Percentiles rank a stretch among this genome's conserved stretches.
Conservation (phyloP, 2,888 invertebrate genomes). For the Tetragonisca angustula region DNA sequence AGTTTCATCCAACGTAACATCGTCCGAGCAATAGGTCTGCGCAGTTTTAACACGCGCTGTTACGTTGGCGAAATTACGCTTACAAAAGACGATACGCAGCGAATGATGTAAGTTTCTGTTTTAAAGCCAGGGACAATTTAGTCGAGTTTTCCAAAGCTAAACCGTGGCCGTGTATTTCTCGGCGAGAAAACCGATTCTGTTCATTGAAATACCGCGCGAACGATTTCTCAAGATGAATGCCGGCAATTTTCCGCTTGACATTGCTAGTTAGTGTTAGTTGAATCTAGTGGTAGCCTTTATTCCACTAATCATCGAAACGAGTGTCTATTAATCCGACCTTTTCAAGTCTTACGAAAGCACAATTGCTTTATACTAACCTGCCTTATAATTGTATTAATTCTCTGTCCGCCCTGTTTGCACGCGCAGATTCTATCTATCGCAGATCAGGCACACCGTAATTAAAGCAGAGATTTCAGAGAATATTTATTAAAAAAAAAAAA, state of each 20-base stretch:
- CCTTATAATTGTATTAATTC: not conserved
- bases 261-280: slow-evolving; percentile 48
- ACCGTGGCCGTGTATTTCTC: not conserved
- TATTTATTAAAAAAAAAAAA: not conserved
- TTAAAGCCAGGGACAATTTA: slow-evolving; percentile 18
- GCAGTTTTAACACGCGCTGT: slow-evolving; percentile 6
- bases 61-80: slow-evolving; percentile 16
- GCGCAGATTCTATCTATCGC: not conserved
- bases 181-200: slow-evolving; percentile 25
- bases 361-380: not conserved
- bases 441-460: not conserved
- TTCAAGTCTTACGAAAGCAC: slow-evolving; percentile 24
- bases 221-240: slow-evolving; percentile 48
- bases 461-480: not conserved
- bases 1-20: not conserved
- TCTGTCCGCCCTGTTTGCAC: not conserved
- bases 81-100: not conserved
- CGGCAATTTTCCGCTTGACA: slow-evolving; percentile 58
- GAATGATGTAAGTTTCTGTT: not conserved
- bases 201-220: slow-evolving; percentile 48
- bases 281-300: slow-evolving; percentile 54
- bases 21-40: not conserved
- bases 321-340: slow-evolving; percentile 64
- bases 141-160: slow-evolving; percentile 21
- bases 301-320: slow-evolving; percentile 45